Evolutionary conservation across 92 coral and sea anemone genomes (phyloP), one percentile per base, ranked within the genome.

Genomic region (Umimayanthus chanpuru): DNA sequence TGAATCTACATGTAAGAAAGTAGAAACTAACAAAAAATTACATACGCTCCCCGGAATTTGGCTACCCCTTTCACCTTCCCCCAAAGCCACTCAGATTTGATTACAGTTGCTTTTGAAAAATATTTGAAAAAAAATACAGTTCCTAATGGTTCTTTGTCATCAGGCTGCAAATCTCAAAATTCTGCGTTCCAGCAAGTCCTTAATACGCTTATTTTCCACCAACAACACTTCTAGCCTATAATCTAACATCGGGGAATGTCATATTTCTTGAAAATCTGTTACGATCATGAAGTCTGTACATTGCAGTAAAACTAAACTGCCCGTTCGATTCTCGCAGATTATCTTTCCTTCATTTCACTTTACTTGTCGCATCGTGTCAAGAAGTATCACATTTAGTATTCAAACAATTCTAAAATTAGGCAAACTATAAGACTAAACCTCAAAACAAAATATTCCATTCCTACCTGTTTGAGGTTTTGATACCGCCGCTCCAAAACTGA

Each of bases 401-500:
- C 30, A 29, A 72, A 9, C 23, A 72, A 28, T 41, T 29, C 40
- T 15, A 72, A 72, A 28, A 72, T 9, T 28, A 23, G 30, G 4
- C 41, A 28, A 28, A 72, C 40, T 12, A 10, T 32, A 29, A 72
- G 8, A 29, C 21, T 12, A 72, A 29, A 7, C 2, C 25, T 61
- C 4, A 61, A 4, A 26, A 29, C 40, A 71, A 71, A 5, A 9
- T 28, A 28, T 15, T 14, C 7, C 36, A 32, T 32, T 32, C 36
- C 36, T 71, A 26, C 76, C 76, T 26, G 76, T 14, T 23, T 71
- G 76, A 71, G 66, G 61, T 44, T 78, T 49, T 4, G 64, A 6
- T n/a, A 65, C 65, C n/a, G 81, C 40, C 9, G 61, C 6, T 50
- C 81, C 81, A 78, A 78, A 78, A 78, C 65, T 49, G 81, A 78